phyloP scores from a whole-genome alignment of 2,113 vertebrate genomes.

The Penelope pileata region DNA sequence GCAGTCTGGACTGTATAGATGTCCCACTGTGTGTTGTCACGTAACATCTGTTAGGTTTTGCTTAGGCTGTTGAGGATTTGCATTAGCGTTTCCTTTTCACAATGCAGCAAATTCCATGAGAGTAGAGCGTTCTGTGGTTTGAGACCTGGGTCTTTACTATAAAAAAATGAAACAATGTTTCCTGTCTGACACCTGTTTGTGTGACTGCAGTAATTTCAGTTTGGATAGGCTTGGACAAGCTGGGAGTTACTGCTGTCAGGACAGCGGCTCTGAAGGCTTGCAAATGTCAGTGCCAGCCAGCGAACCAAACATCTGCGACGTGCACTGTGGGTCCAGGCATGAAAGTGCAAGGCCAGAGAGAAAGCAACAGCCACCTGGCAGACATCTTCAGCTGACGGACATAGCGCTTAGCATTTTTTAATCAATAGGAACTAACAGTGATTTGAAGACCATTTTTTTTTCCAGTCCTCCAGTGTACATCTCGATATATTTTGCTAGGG shows the following conservation, averaged over 20 bases:
- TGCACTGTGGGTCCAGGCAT: neutral
- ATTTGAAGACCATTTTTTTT: neutral
- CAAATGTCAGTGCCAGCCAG: neutral
- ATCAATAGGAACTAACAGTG: neutral
- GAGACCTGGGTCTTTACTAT: neutral
- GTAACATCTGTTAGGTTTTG: neutral
- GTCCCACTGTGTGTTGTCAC: neutral
- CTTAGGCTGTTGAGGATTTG: neutral
- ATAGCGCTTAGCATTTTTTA: neutral
- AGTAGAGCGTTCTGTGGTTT: neutral
- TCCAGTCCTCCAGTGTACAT: neutral
- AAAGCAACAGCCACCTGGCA: neutral
- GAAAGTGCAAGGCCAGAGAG: neutral
- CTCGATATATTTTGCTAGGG: neutral
- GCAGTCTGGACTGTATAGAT: neutral
- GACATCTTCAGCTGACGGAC: accelerated
- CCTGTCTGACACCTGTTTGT: neutral
- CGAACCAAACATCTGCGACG: accelerated
- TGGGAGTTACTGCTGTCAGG: neutral
- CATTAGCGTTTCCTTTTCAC: neutral
- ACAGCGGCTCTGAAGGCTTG: neutral
- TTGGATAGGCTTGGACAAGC: neutral
- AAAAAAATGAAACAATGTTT: neutral
- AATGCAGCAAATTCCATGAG: neutral
- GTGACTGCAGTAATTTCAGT: neutral